phyloP scores from a whole-genome alignment of 2,888 invertebrate species.

The Idaea straminata region DNA sequence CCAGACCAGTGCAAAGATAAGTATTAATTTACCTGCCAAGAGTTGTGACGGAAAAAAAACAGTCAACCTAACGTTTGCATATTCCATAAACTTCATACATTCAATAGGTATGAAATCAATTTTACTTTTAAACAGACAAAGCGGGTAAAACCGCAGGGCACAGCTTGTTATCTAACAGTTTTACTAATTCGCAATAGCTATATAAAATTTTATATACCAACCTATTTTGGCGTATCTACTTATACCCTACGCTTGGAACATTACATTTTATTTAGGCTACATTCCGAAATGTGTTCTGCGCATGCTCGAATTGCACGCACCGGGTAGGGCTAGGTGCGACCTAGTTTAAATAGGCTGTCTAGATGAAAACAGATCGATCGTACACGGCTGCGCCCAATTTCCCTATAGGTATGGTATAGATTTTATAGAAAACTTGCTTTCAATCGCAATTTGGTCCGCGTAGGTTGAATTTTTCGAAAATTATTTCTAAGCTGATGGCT shows the following conservation, averaged over 20 bases:
- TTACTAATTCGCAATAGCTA: neutral
- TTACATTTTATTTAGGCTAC: neutral
- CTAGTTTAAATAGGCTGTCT: slow-evolving; percentile 27
- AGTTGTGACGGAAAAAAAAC: too few relatives aligned
- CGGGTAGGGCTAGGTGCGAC: slow-evolving; percentile 22
- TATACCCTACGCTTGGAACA: neutral
- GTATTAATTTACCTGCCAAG: too few relatives aligned
- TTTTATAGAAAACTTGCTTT: neutral
- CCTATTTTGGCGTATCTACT: neutral
- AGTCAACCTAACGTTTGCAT: too few relatives aligned
- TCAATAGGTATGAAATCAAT: too few relatives aligned
- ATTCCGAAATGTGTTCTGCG: slow-evolving; percentile 14
- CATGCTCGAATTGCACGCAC: slow-evolving; percentile 30
- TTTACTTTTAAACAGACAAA: too few relatives aligned
- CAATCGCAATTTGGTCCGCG: neutral
- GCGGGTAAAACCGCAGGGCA: too few relatives aligned
- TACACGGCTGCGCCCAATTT: slow-evolving; percentile 22
- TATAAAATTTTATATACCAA: neutral
- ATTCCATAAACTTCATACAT: too few relatives aligned
- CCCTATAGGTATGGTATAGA: neutral
- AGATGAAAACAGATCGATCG: slow-evolving; percentile 29
- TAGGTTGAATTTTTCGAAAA: neutral
- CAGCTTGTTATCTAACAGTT: neutral
- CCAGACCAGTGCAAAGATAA: too few relatives aligned
- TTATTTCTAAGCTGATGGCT: neutral